Percentiles rank a stretch among this genome's conserved stretches.
Conservation (phyloP, 23 tunicate genomes). For the Clavelina lepadiformis region DNA sequence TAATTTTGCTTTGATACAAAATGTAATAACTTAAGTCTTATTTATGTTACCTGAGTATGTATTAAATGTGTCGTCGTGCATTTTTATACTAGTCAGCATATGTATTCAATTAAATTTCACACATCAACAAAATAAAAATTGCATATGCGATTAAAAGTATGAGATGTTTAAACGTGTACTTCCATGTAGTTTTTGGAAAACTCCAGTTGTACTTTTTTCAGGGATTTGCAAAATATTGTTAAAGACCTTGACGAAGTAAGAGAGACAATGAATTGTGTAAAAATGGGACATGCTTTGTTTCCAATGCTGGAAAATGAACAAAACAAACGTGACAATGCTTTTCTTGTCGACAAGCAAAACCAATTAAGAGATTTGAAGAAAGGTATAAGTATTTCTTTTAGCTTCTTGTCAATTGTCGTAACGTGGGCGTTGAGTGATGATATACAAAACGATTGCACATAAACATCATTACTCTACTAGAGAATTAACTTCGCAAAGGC, state of each 20-base stretch:
- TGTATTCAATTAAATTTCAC: too few species aligned
- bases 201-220: slow-evolving; percentile 10
- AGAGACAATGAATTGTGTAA: slow-evolving; percentile 31
- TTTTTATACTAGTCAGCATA: too few species aligned
- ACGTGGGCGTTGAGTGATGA: too few species aligned
- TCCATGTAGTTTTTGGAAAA: too few species aligned
- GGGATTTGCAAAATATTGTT: slow-evolving; percentile 40
- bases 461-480: too few species aligned
- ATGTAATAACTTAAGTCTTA: background rate
- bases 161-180: background rate
- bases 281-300: slow-evolving; percentile 74
- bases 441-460: too few species aligned
- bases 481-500: too few species aligned
- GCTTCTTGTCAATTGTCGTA: background rate
- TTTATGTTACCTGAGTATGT: too few species aligned
- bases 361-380: slow-evolving; percentile 6
- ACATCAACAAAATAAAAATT: background rate
- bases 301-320: slow-evolving; percentile 34
- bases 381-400: background rate
- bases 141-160: background rate
- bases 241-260: slow-evolving; percentile 27
- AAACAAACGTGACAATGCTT: slow-evolving; percentile 14
- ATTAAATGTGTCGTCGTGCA: too few species aligned
- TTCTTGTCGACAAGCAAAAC: slow-evolving; percentile 26
- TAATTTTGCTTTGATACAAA: background rate